Evolutionary conservation across 1,140 invertebrate species (phyloP).

Genomic region (Luehdorfia chinensis): DNA sequence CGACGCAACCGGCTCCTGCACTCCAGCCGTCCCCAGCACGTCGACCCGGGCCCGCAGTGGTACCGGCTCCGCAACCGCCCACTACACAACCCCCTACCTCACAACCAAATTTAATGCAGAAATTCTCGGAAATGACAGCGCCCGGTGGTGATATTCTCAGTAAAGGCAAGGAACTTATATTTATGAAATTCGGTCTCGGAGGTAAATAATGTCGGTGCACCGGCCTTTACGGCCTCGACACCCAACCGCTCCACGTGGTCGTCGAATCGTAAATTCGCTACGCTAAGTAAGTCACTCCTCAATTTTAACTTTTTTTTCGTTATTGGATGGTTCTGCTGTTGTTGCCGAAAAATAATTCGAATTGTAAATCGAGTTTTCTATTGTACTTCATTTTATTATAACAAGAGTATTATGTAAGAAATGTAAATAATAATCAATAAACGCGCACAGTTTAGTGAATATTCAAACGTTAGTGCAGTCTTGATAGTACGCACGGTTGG

Average conservation of each 20-base stretch:
- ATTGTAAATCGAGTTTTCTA: conserved; percentile 44
- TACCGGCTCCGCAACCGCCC: conserved; percentile 66
- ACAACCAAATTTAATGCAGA: conserved; percentile 88
- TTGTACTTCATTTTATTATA: conserved; percentile 42
- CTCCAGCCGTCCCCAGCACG: conserved; percentile 43
- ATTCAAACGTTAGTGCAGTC: conserved; percentile 70
- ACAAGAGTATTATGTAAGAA: conserved; percentile 41
- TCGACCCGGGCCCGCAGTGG: conserved; percentile 80
- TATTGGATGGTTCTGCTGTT: conserved; percentile 40
- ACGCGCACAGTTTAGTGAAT: conserved; percentile 75
- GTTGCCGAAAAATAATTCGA: too few species aligned
- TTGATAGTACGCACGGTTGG: conserved; percentile 63
- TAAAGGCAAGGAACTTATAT: conserved; percentile 93
- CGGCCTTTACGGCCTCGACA: conserved; percentile 40
- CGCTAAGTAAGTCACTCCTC: conserved; percentile 23
- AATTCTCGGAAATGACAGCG: conserved; percentile 88
- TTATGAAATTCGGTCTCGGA: conserved; percentile 93
- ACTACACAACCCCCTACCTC: conserved; percentile 58
- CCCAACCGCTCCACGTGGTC: conserved; percentile 23
- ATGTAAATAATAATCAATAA: conserved; percentile 57
- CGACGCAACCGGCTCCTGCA: conserved; percentile 31
- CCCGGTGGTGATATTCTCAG: conserved; percentile 90
- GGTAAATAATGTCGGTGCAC: conserved; percentile 81
- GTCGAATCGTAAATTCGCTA: not conserved
- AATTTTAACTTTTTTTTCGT: conserved; percentile 19